Percentiles rank a stretch among this genome's conserved stretches.
phyloP scores from a whole-genome alignment of 2,797 vertebrate species.

The Sebastes hubbsi region DNA sequence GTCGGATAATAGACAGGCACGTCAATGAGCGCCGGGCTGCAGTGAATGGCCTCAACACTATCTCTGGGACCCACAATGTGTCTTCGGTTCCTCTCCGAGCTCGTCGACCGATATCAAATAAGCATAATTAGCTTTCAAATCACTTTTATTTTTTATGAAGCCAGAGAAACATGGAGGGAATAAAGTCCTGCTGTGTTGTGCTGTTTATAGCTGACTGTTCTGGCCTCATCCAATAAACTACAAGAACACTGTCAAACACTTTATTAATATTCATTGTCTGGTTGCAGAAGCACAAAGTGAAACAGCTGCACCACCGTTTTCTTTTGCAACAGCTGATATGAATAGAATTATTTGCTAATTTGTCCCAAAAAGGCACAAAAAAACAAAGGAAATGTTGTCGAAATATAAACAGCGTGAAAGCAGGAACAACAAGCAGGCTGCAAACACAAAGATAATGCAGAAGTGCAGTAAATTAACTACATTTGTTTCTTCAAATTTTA shows the following conservation, averaged over 20 bases:
- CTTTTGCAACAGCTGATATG: background rate
- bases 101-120: background rate
- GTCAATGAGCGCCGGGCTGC: constrained; percentile 33
- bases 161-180: background rate
- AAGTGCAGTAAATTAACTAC: background rate
- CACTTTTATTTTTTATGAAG: background rate
- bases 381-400: background rate
- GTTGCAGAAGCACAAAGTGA: background rate
- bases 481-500: background rate
- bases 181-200: background rate
- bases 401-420: background rate
- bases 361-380: background rate
- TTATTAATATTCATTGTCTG: no score
- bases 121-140: constrained; percentile 13
- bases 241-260: background rate
- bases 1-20: constrained; percentile 61
- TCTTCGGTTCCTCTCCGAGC: background rate
- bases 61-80: constrained; percentile 26
- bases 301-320: background rate
- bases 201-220: background rate
- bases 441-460: background rate
- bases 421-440: background rate
- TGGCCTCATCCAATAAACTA: background rate
- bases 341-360: background rate
- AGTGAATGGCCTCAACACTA: constrained; percentile 15